Evolutionary conservation across 1,140 invertebrate genomes (phyloP).

Genomic region (Leucophenga varia): DNA sequence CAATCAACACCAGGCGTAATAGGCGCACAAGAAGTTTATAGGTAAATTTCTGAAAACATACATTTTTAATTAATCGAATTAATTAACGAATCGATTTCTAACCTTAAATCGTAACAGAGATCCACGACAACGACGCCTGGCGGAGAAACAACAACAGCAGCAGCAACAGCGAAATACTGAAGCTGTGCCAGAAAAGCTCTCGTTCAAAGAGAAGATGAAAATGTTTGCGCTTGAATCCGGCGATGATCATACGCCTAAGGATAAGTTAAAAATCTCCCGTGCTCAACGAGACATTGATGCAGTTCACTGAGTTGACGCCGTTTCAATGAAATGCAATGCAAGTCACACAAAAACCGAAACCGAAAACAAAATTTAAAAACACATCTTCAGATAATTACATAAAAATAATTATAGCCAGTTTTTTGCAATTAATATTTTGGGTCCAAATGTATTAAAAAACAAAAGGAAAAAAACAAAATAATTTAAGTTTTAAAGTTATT

Average conservation of each 20-base stretch:
- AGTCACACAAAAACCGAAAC: slow-evolving; percentile 18
- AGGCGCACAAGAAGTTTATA: slow-evolving; percentile 91
- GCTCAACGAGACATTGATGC: slow-evolving; percentile 88
- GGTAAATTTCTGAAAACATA: slow-evolving; percentile 58
- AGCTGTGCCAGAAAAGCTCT: slow-evolving; percentile 84
- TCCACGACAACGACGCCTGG: slow-evolving; percentile 76
- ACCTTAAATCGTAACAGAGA: slow-evolving; percentile 68
- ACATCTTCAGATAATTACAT: slow-evolving; percentile 9
- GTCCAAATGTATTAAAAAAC: slow-evolving; percentile 47
- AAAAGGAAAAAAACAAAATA: no score
- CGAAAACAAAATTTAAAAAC: slow-evolving; percentile 4
- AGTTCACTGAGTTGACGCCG: slow-evolving; percentile 56
- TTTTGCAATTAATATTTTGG: slow-evolving; percentile 15
- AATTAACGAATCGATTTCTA: not conserved
- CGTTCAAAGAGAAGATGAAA: slow-evolving; percentile 95
- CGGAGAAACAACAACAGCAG: slow-evolving; percentile 76
- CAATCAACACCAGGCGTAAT: slow-evolving; percentile 86
- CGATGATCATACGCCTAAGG: slow-evolving; percentile 81
- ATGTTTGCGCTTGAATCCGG: slow-evolving; percentile 94
- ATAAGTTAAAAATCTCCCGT: slow-evolving; percentile 91
- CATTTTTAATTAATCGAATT: no score
- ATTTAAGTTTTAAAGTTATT: no score
- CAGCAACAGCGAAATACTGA: slow-evolving; percentile 64
- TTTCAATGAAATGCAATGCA: not conserved
- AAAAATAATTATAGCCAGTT: slow-evolving; percentile 21